Percentiles rank a stretch among this genome's conserved stretches.
phyloP scores from a whole-genome alignment of 2,888 invertebrate species.

The Coenonympha arcania region DNA sequence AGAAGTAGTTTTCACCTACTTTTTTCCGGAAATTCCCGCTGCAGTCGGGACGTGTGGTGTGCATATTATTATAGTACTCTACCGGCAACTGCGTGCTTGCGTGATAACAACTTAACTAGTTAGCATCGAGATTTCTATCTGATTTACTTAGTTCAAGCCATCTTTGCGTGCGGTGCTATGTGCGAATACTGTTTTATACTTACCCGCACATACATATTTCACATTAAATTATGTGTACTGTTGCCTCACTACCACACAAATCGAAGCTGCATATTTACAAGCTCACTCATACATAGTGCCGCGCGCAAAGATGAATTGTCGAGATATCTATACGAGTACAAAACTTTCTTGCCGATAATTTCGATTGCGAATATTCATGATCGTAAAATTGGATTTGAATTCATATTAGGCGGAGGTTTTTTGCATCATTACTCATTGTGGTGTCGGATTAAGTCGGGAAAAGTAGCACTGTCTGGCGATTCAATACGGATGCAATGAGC shows the following conservation, averaged over 20 bases:
- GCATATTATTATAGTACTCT: conserved; percentile 1
- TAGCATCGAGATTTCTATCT: conserved; percentile 26
- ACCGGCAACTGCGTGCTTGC: conserved; percentile 17
- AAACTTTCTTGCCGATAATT: conserved; percentile 26
- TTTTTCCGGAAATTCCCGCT: background rate
- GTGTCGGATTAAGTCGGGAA: conserved; percentile 12
- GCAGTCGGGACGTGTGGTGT: background rate
- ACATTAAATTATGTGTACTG: no score
- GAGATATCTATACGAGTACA: no score
- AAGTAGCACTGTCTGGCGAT: background rate
- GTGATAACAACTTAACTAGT: conserved; percentile 24
- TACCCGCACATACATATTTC: no score
- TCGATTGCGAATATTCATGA: conserved; percentile 24
- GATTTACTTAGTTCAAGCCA: no score
- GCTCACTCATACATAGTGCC: no score
- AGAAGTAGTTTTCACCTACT: no score
- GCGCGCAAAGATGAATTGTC: no score
- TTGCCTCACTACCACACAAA: no score
- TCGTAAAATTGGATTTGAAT: conserved; percentile 19
- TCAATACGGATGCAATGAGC: background rate
- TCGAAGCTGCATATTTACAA: no score
- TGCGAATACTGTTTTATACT: no score
- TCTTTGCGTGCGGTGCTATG: no score
- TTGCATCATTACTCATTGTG: conserved; percentile 11
- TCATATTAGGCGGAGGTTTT: conserved; percentile 17